Evolutionary conservation across 1,140 invertebrate species (phyloP).

Genomic region (Meloidogyne hapla): DNA sequence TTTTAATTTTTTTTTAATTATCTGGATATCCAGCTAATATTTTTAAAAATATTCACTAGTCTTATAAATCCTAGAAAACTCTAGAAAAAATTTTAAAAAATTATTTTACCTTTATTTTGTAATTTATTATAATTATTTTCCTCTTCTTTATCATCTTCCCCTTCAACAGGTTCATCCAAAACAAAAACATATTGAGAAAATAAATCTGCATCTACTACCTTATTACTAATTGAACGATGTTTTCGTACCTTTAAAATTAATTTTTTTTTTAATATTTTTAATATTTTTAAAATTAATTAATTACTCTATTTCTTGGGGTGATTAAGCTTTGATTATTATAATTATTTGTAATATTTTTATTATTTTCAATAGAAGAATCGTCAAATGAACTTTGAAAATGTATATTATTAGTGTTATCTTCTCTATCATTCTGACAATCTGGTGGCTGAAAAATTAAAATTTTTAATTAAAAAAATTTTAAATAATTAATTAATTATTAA

Average conservation of each 20-base stretch:
- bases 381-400: neutral
- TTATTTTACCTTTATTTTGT: neutral
- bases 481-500: neutral
- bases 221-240: neutral
- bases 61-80: too few relatives aligned
- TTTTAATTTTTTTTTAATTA: too few relatives aligned
- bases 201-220: constrained; percentile 43
- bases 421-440: neutral
- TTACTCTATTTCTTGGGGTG: neutral
- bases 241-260: neutral
- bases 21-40: too few relatives aligned
- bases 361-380: neutral
- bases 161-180: constrained; percentile 43
- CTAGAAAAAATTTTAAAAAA: neutral
- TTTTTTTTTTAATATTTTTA: neutral
- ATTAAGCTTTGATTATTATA: neutral
- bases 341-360: neutral
- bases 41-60: too few relatives aligned
- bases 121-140: neutral
- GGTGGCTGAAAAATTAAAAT: neutral
- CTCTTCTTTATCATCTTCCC: neutral
- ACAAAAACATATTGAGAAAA: constrained; percentile 63
- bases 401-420: neutral
- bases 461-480: too few relatives aligned
- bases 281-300: neutral